Conservation (phyloP, 2,797 vertebrate genomes). For the Ptychobarbus kaznakovi region DNA sequence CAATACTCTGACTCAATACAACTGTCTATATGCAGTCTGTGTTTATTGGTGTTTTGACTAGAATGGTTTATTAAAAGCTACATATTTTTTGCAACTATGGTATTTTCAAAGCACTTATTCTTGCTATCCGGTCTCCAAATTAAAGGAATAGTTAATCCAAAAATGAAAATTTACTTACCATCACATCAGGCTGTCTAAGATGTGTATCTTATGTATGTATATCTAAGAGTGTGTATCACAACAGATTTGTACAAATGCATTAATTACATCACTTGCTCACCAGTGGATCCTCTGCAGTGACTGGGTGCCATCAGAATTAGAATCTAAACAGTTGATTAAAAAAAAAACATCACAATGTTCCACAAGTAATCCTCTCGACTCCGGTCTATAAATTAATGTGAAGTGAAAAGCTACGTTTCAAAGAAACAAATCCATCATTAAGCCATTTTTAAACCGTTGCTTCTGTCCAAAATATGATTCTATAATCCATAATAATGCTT, state of each 20-base stretch:
- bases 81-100: background rate
- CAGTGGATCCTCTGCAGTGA: background rate
- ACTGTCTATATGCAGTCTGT: background rate
- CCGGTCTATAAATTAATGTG: background rate
- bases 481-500: background rate
- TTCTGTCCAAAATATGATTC: background rate
- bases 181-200: background rate
- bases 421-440: background rate
- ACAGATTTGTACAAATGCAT: background rate
- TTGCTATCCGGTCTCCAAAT: background rate
- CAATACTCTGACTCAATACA: constrained; percentile 6
- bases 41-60: background rate
- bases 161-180: background rate
- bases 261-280: background rate
- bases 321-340: background rate
- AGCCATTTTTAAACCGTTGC: background rate
- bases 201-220: background rate
- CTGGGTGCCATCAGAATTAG: background rate
- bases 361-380: background rate
- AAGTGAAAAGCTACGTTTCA: background rate
- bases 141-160: background rate
- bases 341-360: background rate
- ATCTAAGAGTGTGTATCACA: background rate
- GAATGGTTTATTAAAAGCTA: background rate
- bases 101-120: background rate